Conservation (phyloP, 2,888 invertebrate genomes). For the Strigamia maritima region DNA sequence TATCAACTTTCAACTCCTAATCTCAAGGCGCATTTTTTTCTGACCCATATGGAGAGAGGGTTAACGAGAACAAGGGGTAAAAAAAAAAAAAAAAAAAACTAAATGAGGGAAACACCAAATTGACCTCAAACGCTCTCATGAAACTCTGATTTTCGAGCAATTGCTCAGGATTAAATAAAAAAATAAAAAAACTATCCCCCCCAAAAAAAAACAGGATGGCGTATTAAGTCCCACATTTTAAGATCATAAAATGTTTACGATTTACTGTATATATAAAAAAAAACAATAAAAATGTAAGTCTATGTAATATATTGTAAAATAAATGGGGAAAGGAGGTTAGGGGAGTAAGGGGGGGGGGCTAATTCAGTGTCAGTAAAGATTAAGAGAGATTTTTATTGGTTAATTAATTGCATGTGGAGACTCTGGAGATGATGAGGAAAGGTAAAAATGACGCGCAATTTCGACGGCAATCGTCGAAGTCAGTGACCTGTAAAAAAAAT, state of each 20-base stretch:
- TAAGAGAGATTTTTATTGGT: not conserved
- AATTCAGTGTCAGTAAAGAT: not conserved
- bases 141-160: no score
- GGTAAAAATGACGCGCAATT: conserved; percentile 15
- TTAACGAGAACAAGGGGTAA: not conserved
- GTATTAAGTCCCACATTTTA: no score
- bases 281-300: no score
- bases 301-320: no score
- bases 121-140: not conserved
- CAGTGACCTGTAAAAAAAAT: conserved; percentile 21
- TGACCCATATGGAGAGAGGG: not conserved
- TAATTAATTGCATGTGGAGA: not conserved
- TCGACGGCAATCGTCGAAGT: not conserved
- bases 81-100: not conserved
- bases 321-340: not conserved
- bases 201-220: no score
- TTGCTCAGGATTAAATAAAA: no score
- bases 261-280: no score
- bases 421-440: no score
- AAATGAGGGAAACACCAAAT: not conserved
- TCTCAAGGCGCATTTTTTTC: not conserved
- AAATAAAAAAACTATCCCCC: no score
- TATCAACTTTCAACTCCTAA: conserved; percentile 20
- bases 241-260: no score
- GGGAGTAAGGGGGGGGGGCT: not conserved